These are phyloP conservation scores for Melanotaenia nigrans DNA, from an alignment of 2,797 vertebrate genomes.

Conservation along the genomic window DNA sequence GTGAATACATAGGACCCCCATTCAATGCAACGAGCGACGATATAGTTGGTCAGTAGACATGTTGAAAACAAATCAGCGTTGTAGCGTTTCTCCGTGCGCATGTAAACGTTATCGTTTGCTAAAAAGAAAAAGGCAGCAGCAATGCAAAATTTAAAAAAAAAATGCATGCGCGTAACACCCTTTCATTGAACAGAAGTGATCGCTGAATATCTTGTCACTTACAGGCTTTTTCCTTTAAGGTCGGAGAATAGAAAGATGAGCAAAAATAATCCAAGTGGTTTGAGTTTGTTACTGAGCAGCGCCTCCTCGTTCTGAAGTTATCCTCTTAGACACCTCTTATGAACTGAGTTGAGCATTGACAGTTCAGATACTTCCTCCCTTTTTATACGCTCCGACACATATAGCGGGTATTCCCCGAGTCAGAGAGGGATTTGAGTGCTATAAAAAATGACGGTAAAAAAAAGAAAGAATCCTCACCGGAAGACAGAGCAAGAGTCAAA, in stretches of 20 bases:
- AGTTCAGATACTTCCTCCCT: rapidly evolving
- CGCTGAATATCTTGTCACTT: conserved; percentile 40
- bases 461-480: background rate
- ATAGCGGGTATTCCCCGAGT: conserved; percentile 56
- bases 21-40: no score
- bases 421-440: background rate
- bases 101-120: background rate
- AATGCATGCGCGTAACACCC: background rate
- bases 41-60: no score
- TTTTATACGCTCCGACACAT: background rate
- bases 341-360: background rate
- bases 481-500: background rate
- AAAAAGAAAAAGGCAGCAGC: background rate
- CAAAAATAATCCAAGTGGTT: conserved; percentile 23
- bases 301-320: conserved; percentile 9
- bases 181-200: background rate
- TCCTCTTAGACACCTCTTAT: background rate
- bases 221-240: conserved; percentile 39
- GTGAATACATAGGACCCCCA: no score
- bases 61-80: no score
- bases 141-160: background rate
- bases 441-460: conserved; percentile 30
- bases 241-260: conserved; percentile 20
- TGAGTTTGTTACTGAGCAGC: background rate
- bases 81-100: background rate